These are phyloP conservation scores for Scaptomyza montana DNA, from an alignment of 1,140 invertebrate species.

Conservation along the genomic window DNA sequence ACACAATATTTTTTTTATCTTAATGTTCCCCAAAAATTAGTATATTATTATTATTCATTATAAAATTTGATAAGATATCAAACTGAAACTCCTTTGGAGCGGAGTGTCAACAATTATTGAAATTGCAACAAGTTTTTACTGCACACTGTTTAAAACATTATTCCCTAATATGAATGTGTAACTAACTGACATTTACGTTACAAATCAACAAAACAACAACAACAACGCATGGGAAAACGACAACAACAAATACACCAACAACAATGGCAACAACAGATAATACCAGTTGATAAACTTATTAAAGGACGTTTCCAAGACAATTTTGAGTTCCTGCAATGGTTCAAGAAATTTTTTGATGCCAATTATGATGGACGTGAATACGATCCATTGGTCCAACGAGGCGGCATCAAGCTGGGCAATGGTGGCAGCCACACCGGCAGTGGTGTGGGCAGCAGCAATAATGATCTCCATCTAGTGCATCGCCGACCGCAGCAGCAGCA, in stretches of 20 bases:
- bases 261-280: constrained; percentile 88
- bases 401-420: constrained; percentile 89
- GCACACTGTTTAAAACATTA: constrained; percentile 22
- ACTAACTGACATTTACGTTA: constrained; percentile 79
- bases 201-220: constrained; percentile 56
- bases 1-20: too few relatives aligned
- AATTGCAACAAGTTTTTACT: constrained; percentile 11
- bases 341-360: constrained; percentile 99
- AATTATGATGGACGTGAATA: constrained; percentile 99
- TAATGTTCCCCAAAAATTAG: too few relatives aligned
- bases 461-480: constrained; percentile 83
- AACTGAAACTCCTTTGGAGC: neutral
- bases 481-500: constrained; percentile 83
- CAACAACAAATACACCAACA: constrained; percentile 14
- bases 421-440: constrained; percentile 73
- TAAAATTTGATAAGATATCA: neutral
- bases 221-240: constrained; percentile 33
- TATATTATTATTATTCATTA: too few relatives aligned
- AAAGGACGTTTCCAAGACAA: constrained; percentile 99
- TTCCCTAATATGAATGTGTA: constrained; percentile 42
- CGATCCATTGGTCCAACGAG: constrained; percentile 94
- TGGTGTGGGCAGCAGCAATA: constrained; percentile 66
- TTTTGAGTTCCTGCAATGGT: constrained; percentile 99
- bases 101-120: neutral
- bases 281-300: constrained; percentile 98